Evolutionary conservation across 2,888 invertebrate genomes (phyloP), one percentile per base, ranked within the genome.

Genomic region (Chromoteleia sp.): DNA sequence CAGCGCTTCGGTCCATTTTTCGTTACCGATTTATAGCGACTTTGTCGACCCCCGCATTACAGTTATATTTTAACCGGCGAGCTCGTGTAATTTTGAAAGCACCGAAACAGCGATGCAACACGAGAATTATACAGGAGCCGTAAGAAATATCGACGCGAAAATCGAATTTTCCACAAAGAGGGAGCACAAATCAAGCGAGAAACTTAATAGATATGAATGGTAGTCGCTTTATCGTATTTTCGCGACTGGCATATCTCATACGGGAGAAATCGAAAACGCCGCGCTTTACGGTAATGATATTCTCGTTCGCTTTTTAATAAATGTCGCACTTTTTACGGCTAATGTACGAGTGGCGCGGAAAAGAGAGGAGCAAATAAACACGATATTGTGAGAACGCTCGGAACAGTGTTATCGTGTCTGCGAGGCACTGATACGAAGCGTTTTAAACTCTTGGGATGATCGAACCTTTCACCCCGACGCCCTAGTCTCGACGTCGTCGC

Each of bases 1-100:
- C 63, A 71, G 52, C 56, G 68, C 52, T 76, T 67, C 14, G 65
- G 76, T 67, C 67, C 68, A 82, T 76, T 82, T 75, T 75, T 58
- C 56, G 29, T 59, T 50, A 73, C 67, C 76, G 68, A 73, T 68
- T 77, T 61, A 76, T 76, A 33, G 77, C 59, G 68, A 68, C 76
- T 77, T 77, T 70, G 61, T 70, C 76, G 70, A 70, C 67, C 68
- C 39, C 21, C n/a, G 76, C 54, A 68, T 77, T 70, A 67, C 68
- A 33, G 68, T 61, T 70, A 77, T 70, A 71, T 78, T 65, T 78
- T 78, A 71, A 59, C 65, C 59, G 19, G 29, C 50, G 58, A 3
- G 48, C 39, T 77, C 29, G 63, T 65, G 45, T 78, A 71, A 71
- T 65, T 71, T 78, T 77, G 71, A 56, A 71, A 63, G 58, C 52